A percentile compares a stretch with the other conserved stretches of the same genome.
These are phyloP conservation scores for Erinaceus europaeus DNA, from an alignment of 2,113 vertebrate species.

Conservation along the genomic window DNA sequence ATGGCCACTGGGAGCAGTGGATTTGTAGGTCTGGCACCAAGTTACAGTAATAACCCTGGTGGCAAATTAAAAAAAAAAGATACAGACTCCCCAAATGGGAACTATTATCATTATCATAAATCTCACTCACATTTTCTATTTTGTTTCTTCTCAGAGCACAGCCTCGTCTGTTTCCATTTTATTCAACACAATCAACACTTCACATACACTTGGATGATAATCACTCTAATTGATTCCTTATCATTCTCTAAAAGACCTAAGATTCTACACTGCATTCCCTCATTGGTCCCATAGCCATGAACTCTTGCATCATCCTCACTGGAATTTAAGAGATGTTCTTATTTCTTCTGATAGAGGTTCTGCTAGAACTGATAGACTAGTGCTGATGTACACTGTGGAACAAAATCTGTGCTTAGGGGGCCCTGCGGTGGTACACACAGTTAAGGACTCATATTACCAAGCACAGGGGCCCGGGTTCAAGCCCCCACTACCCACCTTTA, in stretches of 20 bases:
- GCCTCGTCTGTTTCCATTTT: slow-evolving; percentile 42
- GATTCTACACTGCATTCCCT: background rate
- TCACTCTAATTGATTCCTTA: slow-evolving; percentile 33
- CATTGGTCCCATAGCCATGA: background rate
- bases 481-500: too few relatives aligned
- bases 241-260: background rate
- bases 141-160: slow-evolving; percentile 13
- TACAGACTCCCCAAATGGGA: slow-evolving; percentile 9
- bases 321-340: background rate
- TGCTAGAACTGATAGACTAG: background rate
- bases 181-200: slow-evolving; percentile 44
- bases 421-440: too few relatives aligned
- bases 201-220: background rate
- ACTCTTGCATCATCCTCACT: background rate
- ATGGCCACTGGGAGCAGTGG: too few relatives aligned
- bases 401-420: too few relatives aligned
- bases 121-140: slow-evolving; percentile 37
- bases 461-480: too few relatives aligned
- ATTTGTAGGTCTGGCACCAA: too few relatives aligned
- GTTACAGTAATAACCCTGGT: too few relatives aligned
- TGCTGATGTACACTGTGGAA: too few relatives aligned
- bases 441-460: too few relatives aligned
- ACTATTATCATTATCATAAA: slow-evolving; percentile 16
- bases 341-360: background rate
- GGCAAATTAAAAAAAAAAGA: too few relatives aligned